phyloP scores from a whole-genome alignment of 2,888 invertebrate genomes.

The Torymus auratus region DNA sequence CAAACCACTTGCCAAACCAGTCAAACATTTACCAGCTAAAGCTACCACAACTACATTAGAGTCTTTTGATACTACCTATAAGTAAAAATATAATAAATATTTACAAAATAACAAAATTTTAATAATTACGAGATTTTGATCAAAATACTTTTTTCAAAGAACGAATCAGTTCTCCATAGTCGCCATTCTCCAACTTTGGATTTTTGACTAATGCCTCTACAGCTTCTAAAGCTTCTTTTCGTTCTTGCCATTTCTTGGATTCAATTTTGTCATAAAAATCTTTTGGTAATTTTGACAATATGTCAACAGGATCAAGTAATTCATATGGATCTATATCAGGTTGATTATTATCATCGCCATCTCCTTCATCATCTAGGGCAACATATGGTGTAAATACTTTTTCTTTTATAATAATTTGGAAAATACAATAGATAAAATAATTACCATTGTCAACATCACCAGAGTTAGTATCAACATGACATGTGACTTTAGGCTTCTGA shows the following conservation, averaged over 20 bases:
- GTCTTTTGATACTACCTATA: conserved; percentile 93
- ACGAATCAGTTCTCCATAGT: conserved; percentile 93
- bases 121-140: conserved; percentile 8
- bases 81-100: conserved; percentile 38
- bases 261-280: conserved; percentile 97
- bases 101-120: neutral
- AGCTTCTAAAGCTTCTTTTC: conserved; percentile 93
- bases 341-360: conserved; percentile 79
- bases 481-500: conserved; percentile 85
- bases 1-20: conserved; percentile 89
- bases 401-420: conserved; percentile 8
- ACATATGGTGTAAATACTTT: conserved; percentile 11
- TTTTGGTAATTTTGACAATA: conserved; percentile 93
- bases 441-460: conserved; percentile 78
- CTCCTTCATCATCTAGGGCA: conserved; percentile 78
- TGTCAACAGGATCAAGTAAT: conserved; percentile 93
- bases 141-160: conserved; percentile 88
- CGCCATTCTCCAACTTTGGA: conserved; percentile 93
- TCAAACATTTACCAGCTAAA: conserved; percentile 89
- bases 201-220: conserved; percentile 87
- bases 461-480: conserved; percentile 78
- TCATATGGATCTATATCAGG: conserved; percentile 92
- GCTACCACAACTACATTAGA: conserved; percentile 96
- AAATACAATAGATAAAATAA: conserved; percentile 38
- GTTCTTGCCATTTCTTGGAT: conserved; percentile 97